phyloP scores from a whole-genome alignment of 2,797 vertebrate genomes.

The Hydrophis major region DNA sequence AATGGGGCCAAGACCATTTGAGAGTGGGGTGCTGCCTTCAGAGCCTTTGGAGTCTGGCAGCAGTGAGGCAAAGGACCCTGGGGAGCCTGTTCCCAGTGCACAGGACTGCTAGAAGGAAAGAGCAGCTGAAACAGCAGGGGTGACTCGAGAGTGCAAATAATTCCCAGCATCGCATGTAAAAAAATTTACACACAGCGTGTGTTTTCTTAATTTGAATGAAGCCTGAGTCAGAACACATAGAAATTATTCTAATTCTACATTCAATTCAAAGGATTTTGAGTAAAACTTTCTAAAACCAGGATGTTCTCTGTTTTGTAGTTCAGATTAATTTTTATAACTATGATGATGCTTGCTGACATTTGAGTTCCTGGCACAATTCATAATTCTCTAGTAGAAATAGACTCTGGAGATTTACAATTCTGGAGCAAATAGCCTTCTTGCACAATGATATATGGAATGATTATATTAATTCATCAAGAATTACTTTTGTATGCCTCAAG shows the following conservation, averaged over 20 bases:
- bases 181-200: too few relatives aligned
- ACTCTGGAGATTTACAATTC: background rate
- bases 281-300: background rate
- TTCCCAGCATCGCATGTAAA: too few relatives aligned
- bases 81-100: too few relatives aligned
- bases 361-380: background rate
- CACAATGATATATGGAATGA: background rate
- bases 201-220: too few relatives aligned
- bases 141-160: too few relatives aligned
- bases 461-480: background rate
- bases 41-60: too few relatives aligned
- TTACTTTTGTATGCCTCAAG: background rate
- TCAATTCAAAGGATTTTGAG: background rate
- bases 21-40: too few relatives aligned
- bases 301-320: background rate
- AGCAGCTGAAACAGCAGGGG: too few relatives aligned
- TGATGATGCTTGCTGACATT: background rate
- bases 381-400: background rate
- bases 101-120: too few relatives aligned
- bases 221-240: background rate
- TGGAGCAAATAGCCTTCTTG: background rate
- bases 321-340: background rate
- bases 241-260: background rate
- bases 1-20: too few relatives aligned
- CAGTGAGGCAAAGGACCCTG: too few relatives aligned